These are phyloP conservation scores for Australoheros facetus DNA, from an alignment of 2,797 vertebrate genomes.

Conservation along the genomic window DNA sequence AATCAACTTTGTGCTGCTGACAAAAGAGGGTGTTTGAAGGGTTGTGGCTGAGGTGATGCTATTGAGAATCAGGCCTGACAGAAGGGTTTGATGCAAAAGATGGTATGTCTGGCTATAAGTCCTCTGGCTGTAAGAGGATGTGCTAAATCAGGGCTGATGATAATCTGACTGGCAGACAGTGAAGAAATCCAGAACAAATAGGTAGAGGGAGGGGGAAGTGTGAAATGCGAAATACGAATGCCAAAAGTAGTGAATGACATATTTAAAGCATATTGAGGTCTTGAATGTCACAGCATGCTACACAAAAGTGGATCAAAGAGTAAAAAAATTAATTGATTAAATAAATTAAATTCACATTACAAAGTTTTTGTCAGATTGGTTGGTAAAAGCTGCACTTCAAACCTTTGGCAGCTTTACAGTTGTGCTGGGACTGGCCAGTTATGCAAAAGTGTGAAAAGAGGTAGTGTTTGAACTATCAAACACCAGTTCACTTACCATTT, in stretches of 20 bases:
- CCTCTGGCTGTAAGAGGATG: slow-evolving; percentile 49
- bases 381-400: too few relatives aligned
- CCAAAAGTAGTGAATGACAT: slow-evolving; percentile 18
- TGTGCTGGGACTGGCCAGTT: background rate
- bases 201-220: slow-evolving; percentile 25
- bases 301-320: background rate
- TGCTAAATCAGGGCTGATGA: slow-evolving; percentile 63
- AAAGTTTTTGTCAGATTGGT: background rate
- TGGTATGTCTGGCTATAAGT: slow-evolving; percentile 47
- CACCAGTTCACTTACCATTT: background rate
- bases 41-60: slow-evolving; percentile 56
- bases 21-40: slow-evolving; percentile 68
- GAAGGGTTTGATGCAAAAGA: slow-evolving; percentile 65
- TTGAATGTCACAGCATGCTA: background rate
- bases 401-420: background rate
- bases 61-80: slow-evolving; percentile 57
- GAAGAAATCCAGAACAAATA: slow-evolving; percentile 61
- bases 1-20: slow-evolving; percentile 77
- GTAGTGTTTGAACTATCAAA: background rate
- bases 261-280: background rate
- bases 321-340: accelerated
- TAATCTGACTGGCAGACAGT: slow-evolving; percentile 65
- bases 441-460: background rate
- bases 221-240: slow-evolving; percentile 3
- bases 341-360: background rate